Evolutionary conservation across 2,113 vertebrate genomes (phyloP).

Genomic region (Gambusia holbrooki): DNA sequence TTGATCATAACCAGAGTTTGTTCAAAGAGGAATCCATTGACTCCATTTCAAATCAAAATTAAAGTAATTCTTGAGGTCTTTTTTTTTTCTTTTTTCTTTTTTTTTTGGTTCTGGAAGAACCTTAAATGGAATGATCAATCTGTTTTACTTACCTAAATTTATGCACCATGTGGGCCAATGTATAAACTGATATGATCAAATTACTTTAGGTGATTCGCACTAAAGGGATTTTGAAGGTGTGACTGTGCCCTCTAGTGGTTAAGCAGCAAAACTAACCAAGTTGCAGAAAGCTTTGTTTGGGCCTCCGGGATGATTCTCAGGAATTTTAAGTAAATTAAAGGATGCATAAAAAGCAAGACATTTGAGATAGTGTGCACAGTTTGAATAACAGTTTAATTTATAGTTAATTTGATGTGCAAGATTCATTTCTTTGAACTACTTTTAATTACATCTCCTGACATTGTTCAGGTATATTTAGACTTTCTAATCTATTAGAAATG

Average conservation of each 20-base stretch:
- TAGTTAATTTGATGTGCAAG: too few relatives aligned
- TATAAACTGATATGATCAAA: conserved; percentile 20
- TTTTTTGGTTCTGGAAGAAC: neutral
- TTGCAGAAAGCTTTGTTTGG: neutral
- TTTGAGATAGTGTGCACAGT: too few relatives aligned
- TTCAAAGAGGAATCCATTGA: neutral
- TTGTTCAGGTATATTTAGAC: too few relatives aligned
- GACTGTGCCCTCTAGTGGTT: conserved; percentile 66
- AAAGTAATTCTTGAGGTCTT: neutral
- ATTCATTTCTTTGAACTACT: too few relatives aligned
- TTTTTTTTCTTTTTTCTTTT: neutral
- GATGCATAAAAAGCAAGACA: neutral
- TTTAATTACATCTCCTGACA: too few relatives aligned
- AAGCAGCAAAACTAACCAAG: neutral
- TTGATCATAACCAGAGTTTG: neutral
- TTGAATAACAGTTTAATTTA: too few relatives aligned
- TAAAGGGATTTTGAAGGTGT: conserved; percentile 30
- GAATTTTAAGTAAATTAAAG: neutral
- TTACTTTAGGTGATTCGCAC: neutral
- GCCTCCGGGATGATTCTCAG: neutral
- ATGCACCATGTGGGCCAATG: conserved; percentile 14
- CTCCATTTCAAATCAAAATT: conserved; percentile 3
- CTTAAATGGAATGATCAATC: conserved; percentile 24
- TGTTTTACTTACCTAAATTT: conserved; percentile 18
- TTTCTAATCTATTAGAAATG: too few relatives aligned